Evolutionary conservation across 2,888 invertebrate genomes (phyloP).

Genomic region (Nebria brevicollis): DNA sequence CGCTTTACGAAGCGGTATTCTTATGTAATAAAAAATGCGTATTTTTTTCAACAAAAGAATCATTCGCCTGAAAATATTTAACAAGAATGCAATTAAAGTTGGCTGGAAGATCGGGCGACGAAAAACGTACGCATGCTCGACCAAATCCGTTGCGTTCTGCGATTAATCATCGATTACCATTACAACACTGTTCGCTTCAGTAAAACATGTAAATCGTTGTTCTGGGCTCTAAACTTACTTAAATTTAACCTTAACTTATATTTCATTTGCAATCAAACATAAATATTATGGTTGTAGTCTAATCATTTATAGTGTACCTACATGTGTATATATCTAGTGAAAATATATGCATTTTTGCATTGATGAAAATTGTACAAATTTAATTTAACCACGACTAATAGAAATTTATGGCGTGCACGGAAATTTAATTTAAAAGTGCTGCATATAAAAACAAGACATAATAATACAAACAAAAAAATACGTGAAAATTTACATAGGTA

Average conservation of each 20-base stretch:
- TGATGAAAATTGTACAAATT: not conserved
- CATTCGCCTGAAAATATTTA: conserved; percentile 47
- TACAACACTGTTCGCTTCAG: too few species aligned
- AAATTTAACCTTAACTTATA: too few species aligned
- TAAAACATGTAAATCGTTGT: too few species aligned
- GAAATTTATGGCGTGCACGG: not conserved
- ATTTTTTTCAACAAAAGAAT: conserved; percentile 40
- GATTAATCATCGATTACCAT: not conserved
- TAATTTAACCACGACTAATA: conserved; percentile 1
- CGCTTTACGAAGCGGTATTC: not conserved
- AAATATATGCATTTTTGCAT: conserved; percentile 7
- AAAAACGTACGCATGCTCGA: not conserved
- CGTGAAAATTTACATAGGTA: not conserved
- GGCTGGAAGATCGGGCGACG: not conserved
- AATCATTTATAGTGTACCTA: too few species aligned
- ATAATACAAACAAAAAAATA: not conserved
- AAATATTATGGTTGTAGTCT: too few species aligned
- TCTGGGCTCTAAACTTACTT: too few species aligned
- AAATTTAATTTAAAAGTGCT: not conserved
- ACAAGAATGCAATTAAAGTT: conserved; percentile 49
- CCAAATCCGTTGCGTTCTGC: not conserved
- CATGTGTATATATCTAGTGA: too few species aligned
- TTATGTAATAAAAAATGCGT: conserved; percentile 24
- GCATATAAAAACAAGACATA: not conserved
- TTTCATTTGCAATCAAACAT: too few species aligned